phyloP scores from a whole-genome alignment of 2,888 invertebrate genomes.

The Strigamia transsilvanica region DNA sequence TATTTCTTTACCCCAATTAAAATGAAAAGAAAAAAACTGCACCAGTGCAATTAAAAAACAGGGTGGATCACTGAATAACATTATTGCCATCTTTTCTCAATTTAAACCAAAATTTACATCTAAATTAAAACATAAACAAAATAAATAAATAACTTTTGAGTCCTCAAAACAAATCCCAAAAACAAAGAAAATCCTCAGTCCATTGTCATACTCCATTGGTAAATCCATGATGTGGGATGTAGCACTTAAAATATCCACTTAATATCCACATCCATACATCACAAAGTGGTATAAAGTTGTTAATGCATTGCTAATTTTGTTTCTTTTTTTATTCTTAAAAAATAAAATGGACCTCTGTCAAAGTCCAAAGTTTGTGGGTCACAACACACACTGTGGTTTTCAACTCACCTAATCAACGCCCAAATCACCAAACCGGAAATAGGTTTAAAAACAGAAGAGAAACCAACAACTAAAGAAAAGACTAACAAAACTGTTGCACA shows the following conservation, averaged over 20 bases:
- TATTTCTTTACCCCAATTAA: background rate
- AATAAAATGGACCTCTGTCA: background rate
- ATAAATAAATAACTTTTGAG: background rate
- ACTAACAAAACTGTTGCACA: background rate
- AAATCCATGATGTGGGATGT: slow-evolving; percentile 36
- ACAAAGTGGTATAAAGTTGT: slow-evolving; percentile 47
- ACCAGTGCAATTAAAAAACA: slow-evolving; percentile 31
- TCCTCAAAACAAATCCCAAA: background rate
- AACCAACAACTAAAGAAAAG: background rate
- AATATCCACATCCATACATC: slow-evolving; percentile 19
- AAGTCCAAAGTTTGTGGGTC: slow-evolving; percentile 23
- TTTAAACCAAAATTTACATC: slow-evolving; percentile 12
- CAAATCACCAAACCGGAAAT: slow-evolving; percentile 3
- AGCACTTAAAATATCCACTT: slow-evolving; percentile 44
- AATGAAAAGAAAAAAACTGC: slow-evolving; percentile 1
- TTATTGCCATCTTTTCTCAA: slow-evolving; percentile 32
- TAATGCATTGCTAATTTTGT: slow-evolving; percentile 40
- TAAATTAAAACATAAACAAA: background rate
- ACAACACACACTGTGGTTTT: slow-evolving; percentile 18
- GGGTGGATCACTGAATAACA: slow-evolving; percentile 47
- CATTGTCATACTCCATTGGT: background rate
- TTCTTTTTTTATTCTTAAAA: background rate
- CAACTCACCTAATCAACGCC: slow-evolving; percentile 29
- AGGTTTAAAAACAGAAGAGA: background rate
- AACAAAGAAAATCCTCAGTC: background rate